phyloP scores from a whole-genome alignment of 2,797 vertebrate genomes.

The Mionectes olivaceus region DNA sequence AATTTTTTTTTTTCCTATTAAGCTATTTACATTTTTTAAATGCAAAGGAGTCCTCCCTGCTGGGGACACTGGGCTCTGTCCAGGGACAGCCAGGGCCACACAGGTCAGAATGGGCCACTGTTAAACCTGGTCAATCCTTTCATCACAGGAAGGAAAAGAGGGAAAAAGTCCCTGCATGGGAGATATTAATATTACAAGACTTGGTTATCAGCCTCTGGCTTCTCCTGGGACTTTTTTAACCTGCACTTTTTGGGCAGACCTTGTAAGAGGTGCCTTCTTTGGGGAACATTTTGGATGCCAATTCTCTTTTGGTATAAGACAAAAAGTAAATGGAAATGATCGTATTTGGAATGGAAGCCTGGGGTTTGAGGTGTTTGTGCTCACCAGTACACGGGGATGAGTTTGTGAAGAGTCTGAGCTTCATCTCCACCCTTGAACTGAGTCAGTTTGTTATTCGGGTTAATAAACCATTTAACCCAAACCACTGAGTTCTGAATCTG shows the following conservation, averaged over 20 bases:
- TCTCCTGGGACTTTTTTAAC: not conserved
- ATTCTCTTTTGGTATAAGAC: not conserved
- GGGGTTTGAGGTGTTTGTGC: not conserved
- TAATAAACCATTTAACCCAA: not conserved
- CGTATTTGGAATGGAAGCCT: not conserved
- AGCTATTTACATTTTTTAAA: not conserved
- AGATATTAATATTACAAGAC: not conserved
- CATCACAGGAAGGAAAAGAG: not conserved
- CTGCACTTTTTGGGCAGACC: not conserved
- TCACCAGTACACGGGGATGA: not conserved
- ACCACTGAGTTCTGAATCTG: accelerated
- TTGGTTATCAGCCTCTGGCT: not conserved
- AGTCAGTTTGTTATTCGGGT: not conserved
- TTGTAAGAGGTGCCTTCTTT: not conserved
- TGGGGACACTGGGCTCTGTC: not conserved
- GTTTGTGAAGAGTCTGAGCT: not conserved
- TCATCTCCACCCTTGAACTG: not conserved
- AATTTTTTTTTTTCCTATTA: not conserved
- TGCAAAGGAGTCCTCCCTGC: not conserved
- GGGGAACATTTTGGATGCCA: not conserved
- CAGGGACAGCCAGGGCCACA: not conserved
- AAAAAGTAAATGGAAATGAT: not conserved
- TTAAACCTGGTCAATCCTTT: not conserved
- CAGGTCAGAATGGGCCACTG: accelerated
- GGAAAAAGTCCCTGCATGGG: not conserved